Evolutionary conservation across 2,888 invertebrate genomes (phyloP).

Genomic region (Caenorhabditis sp.): DNA sequence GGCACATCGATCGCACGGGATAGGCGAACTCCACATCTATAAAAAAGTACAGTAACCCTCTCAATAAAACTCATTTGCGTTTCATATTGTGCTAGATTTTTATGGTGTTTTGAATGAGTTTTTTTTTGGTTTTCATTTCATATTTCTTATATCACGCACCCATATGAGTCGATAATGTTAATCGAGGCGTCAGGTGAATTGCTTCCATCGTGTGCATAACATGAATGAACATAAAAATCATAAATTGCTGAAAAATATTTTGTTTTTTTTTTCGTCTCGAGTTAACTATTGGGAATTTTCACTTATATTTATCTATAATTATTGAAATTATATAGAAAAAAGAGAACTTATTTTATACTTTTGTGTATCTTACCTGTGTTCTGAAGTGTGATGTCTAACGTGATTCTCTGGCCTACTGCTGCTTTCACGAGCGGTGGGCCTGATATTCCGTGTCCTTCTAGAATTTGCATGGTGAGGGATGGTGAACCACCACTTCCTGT

Average conservation of each 20-base stretch:
- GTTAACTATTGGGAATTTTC: background rate
- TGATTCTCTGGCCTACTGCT: conserved; percentile 66
- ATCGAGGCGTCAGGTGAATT: conserved; percentile 65
- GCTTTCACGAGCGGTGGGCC: conserved; percentile 59
- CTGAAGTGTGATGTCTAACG: conserved; percentile 63
- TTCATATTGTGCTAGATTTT: background rate
- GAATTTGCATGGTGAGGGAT: conserved; percentile 59
- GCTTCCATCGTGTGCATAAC: conserved; percentile 68
- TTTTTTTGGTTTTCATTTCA: background rate
- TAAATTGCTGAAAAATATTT: conserved; percentile 59
- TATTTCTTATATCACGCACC: conserved; percentile 42
- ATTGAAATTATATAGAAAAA: background rate
- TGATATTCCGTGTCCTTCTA: conserved; percentile 66
- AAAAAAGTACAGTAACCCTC: background rate
- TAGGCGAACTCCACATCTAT: conserved; percentile 65
- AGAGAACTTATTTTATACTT: background rate
- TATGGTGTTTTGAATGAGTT: background rate
- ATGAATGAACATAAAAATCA: conserved; percentile 70
- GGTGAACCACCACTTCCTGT: conserved; percentile 66
- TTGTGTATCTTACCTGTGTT: conserved; percentile 59
- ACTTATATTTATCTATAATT: background rate
- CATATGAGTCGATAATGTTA: conserved; percentile 65
- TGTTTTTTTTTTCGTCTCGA: background rate
- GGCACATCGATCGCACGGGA: conserved; percentile 68
- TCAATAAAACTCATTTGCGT: background rate